Evolutionary conservation across 1,140 invertebrate genomes (phyloP), one percentile per base, ranked within the genome.

Genomic region (Diorhabda carinulata): DNA sequence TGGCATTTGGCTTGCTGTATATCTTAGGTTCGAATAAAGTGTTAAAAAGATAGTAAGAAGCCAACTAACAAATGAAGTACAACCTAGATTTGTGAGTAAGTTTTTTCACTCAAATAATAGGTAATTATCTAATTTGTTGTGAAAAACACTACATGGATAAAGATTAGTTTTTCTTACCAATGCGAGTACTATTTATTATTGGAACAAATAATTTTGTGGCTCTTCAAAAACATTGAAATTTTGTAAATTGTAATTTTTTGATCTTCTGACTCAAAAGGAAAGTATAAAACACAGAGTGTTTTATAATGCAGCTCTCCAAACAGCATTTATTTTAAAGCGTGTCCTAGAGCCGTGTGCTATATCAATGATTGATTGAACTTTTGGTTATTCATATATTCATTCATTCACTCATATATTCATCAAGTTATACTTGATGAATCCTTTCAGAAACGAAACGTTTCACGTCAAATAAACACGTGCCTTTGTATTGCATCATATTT

Each of bases 1-100:
- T 74, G 70, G 70, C 74, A 70, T 73, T 71, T 75, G 72, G 70
- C 58, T 65, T 73, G 52, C 72, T 63, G 41, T 40, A 8, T 63
- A 63, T 63, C 61, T 63, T 63, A 8, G 6, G 61, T 2, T 63
- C 44, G 61, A n/a, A n/a, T n/a, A n/a, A 63, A 8, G 42, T 43
- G 42, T 63, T 63, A 8, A 5, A 43, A 62, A 68, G 61, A 5
- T 42, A 42, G 5, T 41, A 7, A 42, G 6, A 6, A 4, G 42
- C 5, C 2, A 5, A 5, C 10, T 40, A 8, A 10, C 10, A 8
- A 59, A 5, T 59, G 57, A 10, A 59, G 57, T 62, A 7, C 61
- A 63, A 42, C 4, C 42, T 59, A 59, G 2, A 8, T 1, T 59
- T 59, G 5, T 59, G 2, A 59, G 9, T 59, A 10, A 59, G 10